Evolutionary conservation across 2,113 vertebrate genomes (phyloP).

Genomic region (Callaeas wilsoni): DNA sequence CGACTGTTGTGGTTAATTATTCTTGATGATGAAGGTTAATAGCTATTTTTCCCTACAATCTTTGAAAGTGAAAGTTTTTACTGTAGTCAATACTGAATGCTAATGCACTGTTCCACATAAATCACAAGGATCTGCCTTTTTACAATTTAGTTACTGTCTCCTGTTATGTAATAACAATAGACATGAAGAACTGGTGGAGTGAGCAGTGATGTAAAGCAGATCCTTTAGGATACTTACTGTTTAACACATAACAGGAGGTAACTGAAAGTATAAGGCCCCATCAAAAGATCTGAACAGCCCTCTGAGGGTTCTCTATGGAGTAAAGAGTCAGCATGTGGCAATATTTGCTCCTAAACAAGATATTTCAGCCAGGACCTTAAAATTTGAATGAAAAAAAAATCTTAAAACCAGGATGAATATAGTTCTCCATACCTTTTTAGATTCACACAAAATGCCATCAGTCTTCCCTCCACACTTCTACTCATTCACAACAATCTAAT

Average conservation of each 20-base stretch:
- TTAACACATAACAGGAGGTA: background rate
- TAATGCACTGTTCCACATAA: background rate
- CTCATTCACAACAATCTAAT: background rate
- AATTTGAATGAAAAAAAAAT: background rate
- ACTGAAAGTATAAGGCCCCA: background rate
- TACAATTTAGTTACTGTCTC: background rate
- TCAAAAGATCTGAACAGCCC: background rate
- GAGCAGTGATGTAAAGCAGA: background rate
- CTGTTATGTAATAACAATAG: background rate
- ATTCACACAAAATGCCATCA: background rate
- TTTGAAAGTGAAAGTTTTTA: background rate
- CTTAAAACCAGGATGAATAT: background rate
- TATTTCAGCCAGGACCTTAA: background rate
- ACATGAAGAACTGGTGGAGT: background rate
- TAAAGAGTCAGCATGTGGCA: background rate
- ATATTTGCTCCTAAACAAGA: background rate
- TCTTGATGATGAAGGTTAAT: background rate
- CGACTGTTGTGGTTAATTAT: background rate
- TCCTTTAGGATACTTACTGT: background rate
- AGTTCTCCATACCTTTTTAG: background rate
- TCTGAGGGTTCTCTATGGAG: background rate
- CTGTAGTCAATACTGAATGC: background rate
- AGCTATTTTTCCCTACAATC: background rate
- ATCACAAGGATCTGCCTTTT: background rate
- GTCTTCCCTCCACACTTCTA: background rate